Evolutionary conservation across 1,140 invertebrate species (phyloP), one percentile per base, ranked within the genome.

Genomic region (Sinonovacula constricta): DNA sequence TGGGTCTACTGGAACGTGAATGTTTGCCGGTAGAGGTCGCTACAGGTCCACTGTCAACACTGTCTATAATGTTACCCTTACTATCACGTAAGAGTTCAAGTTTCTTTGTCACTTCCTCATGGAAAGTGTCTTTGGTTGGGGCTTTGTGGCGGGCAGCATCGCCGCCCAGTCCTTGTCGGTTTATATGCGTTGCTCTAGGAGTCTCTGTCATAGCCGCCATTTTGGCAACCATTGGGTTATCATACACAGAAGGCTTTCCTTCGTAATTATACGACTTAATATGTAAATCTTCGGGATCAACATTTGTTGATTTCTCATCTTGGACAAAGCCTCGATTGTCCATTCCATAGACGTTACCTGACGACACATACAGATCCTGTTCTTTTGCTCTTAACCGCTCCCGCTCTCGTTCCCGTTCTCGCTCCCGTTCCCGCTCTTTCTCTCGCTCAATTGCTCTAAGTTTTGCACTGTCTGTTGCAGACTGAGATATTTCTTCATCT

Each of bases 391-490:
- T n/a, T n/a, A n/a, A n/a, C n/a, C n/a, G 22, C 28, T 36, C 56
- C 12, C 33, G 31, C 56, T 71, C 56, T 22, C 14, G n/a, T 45
- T 60, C 68, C 26, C 26, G 63, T 33, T 67, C 53, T n/a, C 51
- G 22, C 54, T 69, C 65, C 0, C 14, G 24, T 24, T 68, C 49
- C 14, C 49, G n/a, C 14, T 49, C 66, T 51, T 56, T 39, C 59
- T 69, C 75, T 12, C 67, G 24, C 22, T 70, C 75, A 26, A 78
- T 60, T 14, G 75, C 75, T 34, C 75, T 68, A 3, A 78, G 75
- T 78, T 78, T 78, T n/a, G 75, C 75, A 69, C 75, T 78, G 34
- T 78, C 75, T 34, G 75, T 78, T 22, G 75, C 75, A 1, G 75
- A 78, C 49, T 69, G 57, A 18, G 65, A 15, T 14, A 78, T 59